Evolutionary conservation across 2,888 invertebrate species (phyloP), one percentile per base, ranked within the genome.

Genomic region (Temnothorax unifasciatus): DNA sequence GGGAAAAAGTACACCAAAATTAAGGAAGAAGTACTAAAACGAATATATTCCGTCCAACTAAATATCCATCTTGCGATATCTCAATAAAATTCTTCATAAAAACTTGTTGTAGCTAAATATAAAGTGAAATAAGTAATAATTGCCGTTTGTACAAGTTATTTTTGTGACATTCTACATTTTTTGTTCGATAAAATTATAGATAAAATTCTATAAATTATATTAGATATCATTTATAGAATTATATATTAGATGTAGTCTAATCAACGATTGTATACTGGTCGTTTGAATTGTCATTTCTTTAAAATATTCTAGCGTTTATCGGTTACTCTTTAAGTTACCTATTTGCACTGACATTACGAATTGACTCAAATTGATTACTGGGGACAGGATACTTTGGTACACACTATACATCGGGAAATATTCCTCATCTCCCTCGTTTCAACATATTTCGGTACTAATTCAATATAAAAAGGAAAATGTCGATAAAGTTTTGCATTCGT

Each of bases 341-440:
- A 54, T 87, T 64, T 68, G 50, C 73, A 77, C 66, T 74, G 61
- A n/a, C 52, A 63, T 63, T 76, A 83, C 25, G 59, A 87, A 89
- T 84, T 84, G 86, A 89, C 79, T 54, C 15, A 21, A 38, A 82
- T 83, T 73, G 81, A 87, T 74, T 77, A 44, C 47, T 47, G 25
- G 52, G 18, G n/a, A 50, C 52, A 54, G 54, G 34, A 59, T 73
- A 59, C n/a, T 57, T 44, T n/a, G 76, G 11, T 34, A 4, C 44
- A 29, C 41, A 64, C 34, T 71, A 41, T 71, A 66, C 9, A 63
- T 47, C 50, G 81, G 69, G 57, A 83, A 71, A 71, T 63, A 8
- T 52, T 81, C 21, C 21, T 75, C 38, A 41, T 79, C 25, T 15
- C n/a, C 11, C 11, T 13, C 13, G 25, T 47, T 77, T 11, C 41